These are phyloP conservation scores for Spialia ferax DNA, from an alignment of 2,888 invertebrate genomes.

Conservation along the genomic window DNA sequence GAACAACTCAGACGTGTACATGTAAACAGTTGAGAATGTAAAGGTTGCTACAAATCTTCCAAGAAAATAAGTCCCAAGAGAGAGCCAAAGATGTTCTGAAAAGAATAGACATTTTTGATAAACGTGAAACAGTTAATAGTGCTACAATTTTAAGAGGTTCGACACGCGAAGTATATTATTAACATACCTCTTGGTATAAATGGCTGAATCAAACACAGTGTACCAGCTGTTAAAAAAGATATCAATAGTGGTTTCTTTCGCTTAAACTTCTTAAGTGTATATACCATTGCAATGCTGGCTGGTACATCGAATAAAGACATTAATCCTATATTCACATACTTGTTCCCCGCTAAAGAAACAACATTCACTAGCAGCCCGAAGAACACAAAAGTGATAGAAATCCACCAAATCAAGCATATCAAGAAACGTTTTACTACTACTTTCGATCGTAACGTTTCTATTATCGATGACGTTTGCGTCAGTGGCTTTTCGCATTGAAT, in stretches of 20 bases:
- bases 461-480: conserved; percentile 47
- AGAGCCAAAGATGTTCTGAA: conserved; percentile 50
- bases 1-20: conserved; percentile 62
- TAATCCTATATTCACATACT: conserved; percentile 90
- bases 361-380: conserved; percentile 90
- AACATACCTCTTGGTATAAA: conserved; percentile 78
- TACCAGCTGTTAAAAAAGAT: conserved; percentile 80
- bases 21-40: conserved; percentile 54
- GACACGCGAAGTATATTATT: neutral
- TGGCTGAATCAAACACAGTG: conserved; percentile 83
- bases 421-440: conserved; percentile 58
- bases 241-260: conserved; percentile 80
- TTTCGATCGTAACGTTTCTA: conserved; percentile 56
- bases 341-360: conserved; percentile 90
- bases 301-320: conserved; percentile 86
- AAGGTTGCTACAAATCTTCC: conserved; percentile 54
- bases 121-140: neutral
- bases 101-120: neutral
- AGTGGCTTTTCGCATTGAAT: conserved; percentile 54
- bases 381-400: conserved; percentile 74
- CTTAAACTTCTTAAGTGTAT: conserved; percentile 79
- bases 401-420: conserved; percentile 65
- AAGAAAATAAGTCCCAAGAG: conserved; percentile 51
- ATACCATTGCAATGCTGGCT: conserved; percentile 81
- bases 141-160: neutral